These are phyloP conservation scores for Jaculus jaculus DNA, from an alignment of 2,113 vertebrate species.

Conservation along the genomic window DNA sequence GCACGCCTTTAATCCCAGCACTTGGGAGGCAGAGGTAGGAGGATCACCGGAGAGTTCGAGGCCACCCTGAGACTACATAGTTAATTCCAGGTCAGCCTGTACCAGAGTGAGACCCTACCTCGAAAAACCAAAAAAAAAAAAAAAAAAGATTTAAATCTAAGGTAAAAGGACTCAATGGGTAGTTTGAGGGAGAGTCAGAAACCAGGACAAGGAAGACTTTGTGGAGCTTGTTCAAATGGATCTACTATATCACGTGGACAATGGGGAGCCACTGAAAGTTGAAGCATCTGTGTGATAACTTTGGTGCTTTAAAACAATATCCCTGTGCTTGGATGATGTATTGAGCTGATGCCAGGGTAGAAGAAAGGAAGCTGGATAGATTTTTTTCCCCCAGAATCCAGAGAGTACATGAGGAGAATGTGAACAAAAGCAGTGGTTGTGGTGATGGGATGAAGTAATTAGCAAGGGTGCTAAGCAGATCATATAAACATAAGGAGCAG, in stretches of 20 bases:
- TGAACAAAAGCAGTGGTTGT: neutral
- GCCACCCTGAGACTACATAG: too few species aligned
- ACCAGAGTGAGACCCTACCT: too few species aligned
- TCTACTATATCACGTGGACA: neutral
- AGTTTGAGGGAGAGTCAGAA: neutral
- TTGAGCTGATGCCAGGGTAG: neutral
- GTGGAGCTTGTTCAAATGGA: neutral
- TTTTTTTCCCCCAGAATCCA: neutral
- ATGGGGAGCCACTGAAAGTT: neutral
- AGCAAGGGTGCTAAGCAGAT: neutral
- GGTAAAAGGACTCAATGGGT: neutral
- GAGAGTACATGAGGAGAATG: neutral
- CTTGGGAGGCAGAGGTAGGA: too few species aligned
- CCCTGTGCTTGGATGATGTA: neutral
- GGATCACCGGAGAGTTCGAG: too few species aligned
- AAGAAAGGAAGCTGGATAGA: neutral
- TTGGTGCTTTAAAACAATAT: neutral
- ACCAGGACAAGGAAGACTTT: neutral
- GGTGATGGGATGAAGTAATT: neutral
- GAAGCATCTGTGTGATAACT: neutral
- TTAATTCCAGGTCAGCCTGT: too few species aligned
- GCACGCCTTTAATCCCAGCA: too few species aligned
- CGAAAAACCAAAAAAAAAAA: too few species aligned
- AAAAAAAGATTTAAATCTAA: neutral
- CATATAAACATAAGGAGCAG: neutral